Percentiles rank a stretch among this genome's conserved stretches.
phyloP scores from a whole-genome alignment of 2,797 vertebrate species.

The Aeoliscus strigatus region DNA sequence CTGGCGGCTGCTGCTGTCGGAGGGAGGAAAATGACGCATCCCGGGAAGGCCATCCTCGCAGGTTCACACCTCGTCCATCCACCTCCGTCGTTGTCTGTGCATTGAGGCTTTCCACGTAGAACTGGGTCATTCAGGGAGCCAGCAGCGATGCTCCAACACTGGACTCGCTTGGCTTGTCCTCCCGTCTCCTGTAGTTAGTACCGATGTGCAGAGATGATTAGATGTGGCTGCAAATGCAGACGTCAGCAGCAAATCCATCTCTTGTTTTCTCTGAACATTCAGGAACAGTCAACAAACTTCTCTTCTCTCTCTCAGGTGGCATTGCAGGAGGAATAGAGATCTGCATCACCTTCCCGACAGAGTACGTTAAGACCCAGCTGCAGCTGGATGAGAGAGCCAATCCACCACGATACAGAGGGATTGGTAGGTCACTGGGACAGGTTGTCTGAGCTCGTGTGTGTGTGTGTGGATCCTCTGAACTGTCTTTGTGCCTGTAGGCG shows the following conservation, averaged over 20 bases:
- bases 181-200: too few species aligned
- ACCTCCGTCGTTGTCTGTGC: neutral
- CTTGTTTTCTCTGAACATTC: slow-evolving; percentile 21
- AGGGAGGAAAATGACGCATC: slow-evolving; percentile 70
- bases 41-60: slow-evolving; percentile 76
- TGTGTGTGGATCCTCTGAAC: slow-evolving; percentile 44
- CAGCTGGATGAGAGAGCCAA: slow-evolving; percentile 77
- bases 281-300: slow-evolving; percentile 21
- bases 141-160: slow-evolving; percentile 27
- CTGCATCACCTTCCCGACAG: slow-evolving; percentile 79
- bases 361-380: slow-evolving; percentile 80
- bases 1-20: slow-evolving; percentile 69
- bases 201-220: too few species aligned
- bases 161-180: too few species aligned
- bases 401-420: slow-evolving; percentile 73
- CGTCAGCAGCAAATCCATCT: neutral
- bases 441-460: slow-evolving; percentile 14
- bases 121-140: slow-evolving; percentile 53
- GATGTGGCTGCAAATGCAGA: too few species aligned
- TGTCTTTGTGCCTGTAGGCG: slow-evolving; percentile 55
- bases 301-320: slow-evolving; percentile 54
- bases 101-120: slow-evolving; percentile 31
- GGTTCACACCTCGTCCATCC: slow-evolving; percentile 48
- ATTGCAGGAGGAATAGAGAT: slow-evolving; percentile 79
- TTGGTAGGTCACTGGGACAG: slow-evolving; percentile 64